Percentiles rank a stretch among this genome's conserved stretches.
Conservation (phyloP, 2,888 invertebrate species). For the Diaphora mendica region DNA sequence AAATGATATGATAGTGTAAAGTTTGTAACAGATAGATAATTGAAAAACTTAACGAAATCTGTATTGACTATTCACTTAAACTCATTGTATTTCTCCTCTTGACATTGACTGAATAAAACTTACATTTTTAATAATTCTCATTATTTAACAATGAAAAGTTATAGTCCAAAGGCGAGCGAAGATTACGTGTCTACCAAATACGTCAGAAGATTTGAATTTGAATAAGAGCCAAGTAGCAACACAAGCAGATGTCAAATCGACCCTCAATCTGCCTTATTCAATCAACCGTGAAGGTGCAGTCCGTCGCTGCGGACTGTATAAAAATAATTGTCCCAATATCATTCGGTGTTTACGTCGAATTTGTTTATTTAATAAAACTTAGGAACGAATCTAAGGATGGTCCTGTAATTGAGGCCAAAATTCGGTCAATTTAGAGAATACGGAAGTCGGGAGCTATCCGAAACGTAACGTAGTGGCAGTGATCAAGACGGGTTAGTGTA, state of each 20-base stretch:
- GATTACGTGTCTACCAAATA: slow-evolving; percentile 10
- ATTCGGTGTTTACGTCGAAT: slow-evolving; percentile 31
- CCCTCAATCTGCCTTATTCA: slow-evolving; percentile 75
- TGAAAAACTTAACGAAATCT: neutral
- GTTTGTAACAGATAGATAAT: neutral
- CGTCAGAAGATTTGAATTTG: slow-evolving; percentile 71
- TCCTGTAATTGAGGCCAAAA: slow-evolving; percentile 35
- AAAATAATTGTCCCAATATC: slow-evolving; percentile 49
- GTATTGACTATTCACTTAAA: neutral
- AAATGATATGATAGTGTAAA: neutral
- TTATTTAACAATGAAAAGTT: slow-evolving; percentile 1
- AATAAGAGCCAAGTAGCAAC: slow-evolving; percentile 73
- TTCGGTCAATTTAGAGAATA: slow-evolving; percentile 52
- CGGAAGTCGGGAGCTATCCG: slow-evolving; percentile 62
- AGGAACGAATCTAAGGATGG: neutral
- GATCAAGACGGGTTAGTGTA: slow-evolving; percentile 55
- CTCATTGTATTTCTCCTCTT: neutral
- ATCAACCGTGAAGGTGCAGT: slow-evolving; percentile 79
- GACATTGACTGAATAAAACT: neutral
- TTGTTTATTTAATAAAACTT: slow-evolving; percentile 23
- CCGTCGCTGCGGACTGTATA: slow-evolving; percentile 42
- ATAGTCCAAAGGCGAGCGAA: neutral
- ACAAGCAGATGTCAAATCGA: slow-evolving; percentile 71
- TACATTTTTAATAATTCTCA: neutral
- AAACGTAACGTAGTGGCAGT: slow-evolving; percentile 47